Evolutionary conservation across 2,888 invertebrate species (phyloP), one percentile per base, ranked within the genome.

Genomic region (Cosmorhoe ocellata): DNA sequence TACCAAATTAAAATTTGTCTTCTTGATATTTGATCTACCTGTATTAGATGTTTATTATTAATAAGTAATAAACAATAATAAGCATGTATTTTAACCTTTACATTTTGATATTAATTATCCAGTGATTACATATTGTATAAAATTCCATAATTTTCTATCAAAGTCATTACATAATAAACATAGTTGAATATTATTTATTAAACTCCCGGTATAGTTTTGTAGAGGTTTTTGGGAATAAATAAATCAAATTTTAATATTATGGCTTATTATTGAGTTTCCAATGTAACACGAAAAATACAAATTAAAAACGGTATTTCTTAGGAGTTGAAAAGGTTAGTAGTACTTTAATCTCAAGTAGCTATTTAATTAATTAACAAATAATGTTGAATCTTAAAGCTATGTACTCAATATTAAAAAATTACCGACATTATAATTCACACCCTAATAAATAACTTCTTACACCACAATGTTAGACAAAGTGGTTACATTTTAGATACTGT

Each of bases 401-500:
- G 18, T 18, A 18, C 18, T 18, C 2, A 5, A 5, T 18, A 18
- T 18, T 18, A 18, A 3, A 18, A n/a, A n/a, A n/a, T n/a, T n/a
- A n/a, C n/a, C n/a, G n/a, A n/a, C n/a, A n/a, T n/a, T n/a, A n/a
- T n/a, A n/a, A n/a, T n/a, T n/a, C n/a, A n/a, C n/a, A 39, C 32
- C 22, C 12, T 26, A 37, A 30, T 30, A 44, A 44, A 31, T 37
- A 14, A 37, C 14, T 14, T n/a, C 14, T 14, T 33, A 24, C 27
- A 39, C 12, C 39, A 26, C n/a, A 26, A 1, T n/a, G 31, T 44
- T 18, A 13, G 14, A 36, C 45, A 32, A 10, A 13, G 42, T 39
- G 27, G 50, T 91, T 92, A 99, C 97, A 99, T 99, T 84, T 94
- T 96, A 27, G 95, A 92, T 13, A 99, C 95, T 28, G 99, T 95